Base-by-base conservation (phyloP, 2,113 vertebrate species). In the Ellobius talpinus region DNA sequence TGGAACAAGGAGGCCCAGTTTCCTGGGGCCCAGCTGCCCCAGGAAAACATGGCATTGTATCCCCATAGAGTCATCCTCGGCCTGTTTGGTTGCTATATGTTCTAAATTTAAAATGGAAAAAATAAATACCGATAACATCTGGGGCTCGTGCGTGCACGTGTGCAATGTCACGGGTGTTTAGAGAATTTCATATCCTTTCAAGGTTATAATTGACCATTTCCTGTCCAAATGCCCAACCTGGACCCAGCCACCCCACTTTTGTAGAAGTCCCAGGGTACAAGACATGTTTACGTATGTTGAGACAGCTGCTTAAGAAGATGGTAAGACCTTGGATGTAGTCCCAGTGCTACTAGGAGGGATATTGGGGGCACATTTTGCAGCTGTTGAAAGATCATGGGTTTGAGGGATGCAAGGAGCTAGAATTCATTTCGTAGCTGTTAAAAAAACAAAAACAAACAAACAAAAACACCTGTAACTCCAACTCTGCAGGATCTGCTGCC, bases 281-380 rank as follows among this genome's bases (percentile, higher is more conserved):
- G 70, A 17, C 24, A 0, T 5, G 5, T 0, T 13, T 7, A 24
- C 0, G 0, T 0, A 1, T 10, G 52, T 3, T 29, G 0, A 2
- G 14, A 68, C n/a, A 3, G 33, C 79, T 45, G 63, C 13, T 50
- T 42, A 0, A 0, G 29, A 58, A 0, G 10, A 58, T 0, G 10
- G 31, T 10, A 0, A 21, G 79, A 9, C 42, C n/a, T 85, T 47
- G 58, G 87, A 47, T 63, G 33, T 9, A 0, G 47, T 61, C 65
- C 94, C 3, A 0, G 7, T 19, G 55, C 81, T 93, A 24, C 36
- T 16, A 0, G 3, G 5, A 33, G 63, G 63, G 3, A 6, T 0
- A 21, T 3, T 0, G 14, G 55, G 12, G 89, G 77, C 21, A 9
- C 31, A 4, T 21, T 16, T 33, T 21, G 72, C 63, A 74, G 87